Evolutionary conservation across 2,113 vertebrate species (phyloP).

Genomic region (Zootoca vivipara): DNA sequence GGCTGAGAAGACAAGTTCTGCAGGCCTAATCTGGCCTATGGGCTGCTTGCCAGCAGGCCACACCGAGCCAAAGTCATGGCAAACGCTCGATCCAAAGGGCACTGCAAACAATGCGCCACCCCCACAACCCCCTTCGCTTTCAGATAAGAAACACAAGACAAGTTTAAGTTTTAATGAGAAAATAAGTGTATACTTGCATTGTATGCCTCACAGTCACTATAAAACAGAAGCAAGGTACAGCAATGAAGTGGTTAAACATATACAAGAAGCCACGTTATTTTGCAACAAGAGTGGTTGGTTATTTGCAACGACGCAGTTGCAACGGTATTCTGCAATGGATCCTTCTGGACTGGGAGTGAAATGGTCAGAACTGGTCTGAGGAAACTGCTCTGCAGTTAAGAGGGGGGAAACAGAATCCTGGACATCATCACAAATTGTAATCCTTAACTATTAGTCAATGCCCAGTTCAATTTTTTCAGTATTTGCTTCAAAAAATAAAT

Average conservation of each 20-base stretch:
- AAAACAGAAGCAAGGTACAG: constrained; percentile 89
- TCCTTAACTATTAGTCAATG: constrained; percentile 71
- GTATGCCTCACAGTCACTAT: constrained; percentile 90
- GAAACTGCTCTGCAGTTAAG: not conserved
- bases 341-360: constrained; percentile 64
- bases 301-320: constrained; percentile 60
- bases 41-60: not conserved
- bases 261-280: constrained; percentile 73
- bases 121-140: not conserved
- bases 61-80: not conserved
- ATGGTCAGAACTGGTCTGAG: constrained; percentile 30
- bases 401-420: constrained; percentile 48
- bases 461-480: constrained; percentile 71
- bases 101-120: not conserved
- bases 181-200: constrained; percentile 92
- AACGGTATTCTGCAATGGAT: constrained; percentile 50
- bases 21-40: not conserved
- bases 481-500: constrained; percentile 66
- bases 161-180: constrained; percentile 95
- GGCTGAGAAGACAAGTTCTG: not conserved
- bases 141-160: constrained; percentile 70
- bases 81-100: not conserved
- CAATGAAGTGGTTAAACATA: constrained; percentile 91
- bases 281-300: constrained; percentile 66
- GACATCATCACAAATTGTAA: constrained; percentile 75